Evolutionary conservation across 2,113 vertebrate species (phyloP).

Genomic region (Pao palembangensis): DNA sequence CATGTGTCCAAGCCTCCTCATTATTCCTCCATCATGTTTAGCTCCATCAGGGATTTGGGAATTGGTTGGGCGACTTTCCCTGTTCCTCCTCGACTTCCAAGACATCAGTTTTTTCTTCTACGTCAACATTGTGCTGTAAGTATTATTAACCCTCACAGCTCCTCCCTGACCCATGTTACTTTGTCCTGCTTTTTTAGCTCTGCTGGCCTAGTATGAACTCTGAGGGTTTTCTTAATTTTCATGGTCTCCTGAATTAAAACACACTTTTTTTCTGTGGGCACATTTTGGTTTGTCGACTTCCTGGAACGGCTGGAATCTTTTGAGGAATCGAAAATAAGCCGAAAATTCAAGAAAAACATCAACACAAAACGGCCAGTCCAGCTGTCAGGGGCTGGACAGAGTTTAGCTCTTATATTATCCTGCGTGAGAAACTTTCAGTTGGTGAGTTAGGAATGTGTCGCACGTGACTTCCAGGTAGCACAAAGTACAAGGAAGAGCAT

Average conservation of each 20-base stretch:
- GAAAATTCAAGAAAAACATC: background rate
- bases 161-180: too few species aligned
- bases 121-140: conserved; percentile 81
- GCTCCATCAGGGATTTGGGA: conserved; percentile 44
- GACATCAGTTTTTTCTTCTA: conserved; percentile 60
- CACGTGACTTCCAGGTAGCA: background rate
- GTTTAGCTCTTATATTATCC: background rate
- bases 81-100: background rate
- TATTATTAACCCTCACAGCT: conserved; percentile 11
- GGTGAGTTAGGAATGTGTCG: background rate
- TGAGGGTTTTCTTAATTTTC: too few species aligned
- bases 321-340: background rate
- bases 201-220: too few species aligned
- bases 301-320: conserved; percentile 4
- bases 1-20: too few species aligned
- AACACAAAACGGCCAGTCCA: background rate
- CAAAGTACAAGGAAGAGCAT: too few species aligned
- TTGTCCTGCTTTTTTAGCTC: too few species aligned
- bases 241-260: too few species aligned
- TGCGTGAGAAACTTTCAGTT: background rate
- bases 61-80: background rate
- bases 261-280: too few species aligned
- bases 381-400: background rate
- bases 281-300: conserved; percentile 27
- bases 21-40: conserved; percentile 30